phyloP scores from a whole-genome alignment of 1,140 invertebrate species.

The Drosophila willistoni region DNA sequence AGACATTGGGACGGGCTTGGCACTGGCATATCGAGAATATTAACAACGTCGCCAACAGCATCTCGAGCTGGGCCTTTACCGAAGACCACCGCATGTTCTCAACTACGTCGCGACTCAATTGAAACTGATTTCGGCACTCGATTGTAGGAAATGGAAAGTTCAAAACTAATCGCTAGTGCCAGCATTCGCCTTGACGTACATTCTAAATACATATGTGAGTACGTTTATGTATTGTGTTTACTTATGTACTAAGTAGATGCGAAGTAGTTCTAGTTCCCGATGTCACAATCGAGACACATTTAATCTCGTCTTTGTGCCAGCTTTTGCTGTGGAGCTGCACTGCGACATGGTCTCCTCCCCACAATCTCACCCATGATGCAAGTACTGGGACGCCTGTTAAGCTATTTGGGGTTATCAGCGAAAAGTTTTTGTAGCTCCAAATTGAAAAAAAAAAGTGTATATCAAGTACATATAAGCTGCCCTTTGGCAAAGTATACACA shows the following conservation, averaged over 20 bases:
- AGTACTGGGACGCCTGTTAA: not conserved
- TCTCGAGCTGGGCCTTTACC: slow-evolving; percentile 13
- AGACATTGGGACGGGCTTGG: slow-evolving; percentile 21
- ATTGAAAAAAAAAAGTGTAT: not conserved
- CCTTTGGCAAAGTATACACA: too few relatives aligned
- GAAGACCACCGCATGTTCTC: slow-evolving; percentile 60
- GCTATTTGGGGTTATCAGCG: slow-evolving; percentile 6
- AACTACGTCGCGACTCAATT: slow-evolving; percentile 45
- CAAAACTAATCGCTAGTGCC: slow-evolving; percentile 20
- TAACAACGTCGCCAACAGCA: slow-evolving; percentile 23
- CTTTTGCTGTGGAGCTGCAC: slow-evolving; percentile 1
- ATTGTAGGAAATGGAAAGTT: slow-evolving; percentile 60
- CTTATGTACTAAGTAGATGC: not conserved
- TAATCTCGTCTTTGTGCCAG: slow-evolving; percentile 12
- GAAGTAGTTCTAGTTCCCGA: slow-evolving; percentile 7
- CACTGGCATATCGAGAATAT: slow-evolving; percentile 15
- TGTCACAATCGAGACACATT: slow-evolving; percentile 2
- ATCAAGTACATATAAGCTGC: too few relatives aligned
- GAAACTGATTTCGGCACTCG: slow-evolving; percentile 58
- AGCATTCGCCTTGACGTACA: slow-evolving; percentile 41
- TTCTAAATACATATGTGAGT: not conserved
- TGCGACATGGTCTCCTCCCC: not conserved
- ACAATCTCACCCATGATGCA: slow-evolving; percentile 2
- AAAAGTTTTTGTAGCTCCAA: not conserved
- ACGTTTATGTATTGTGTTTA: not conserved